Percentiles rank a stretch among this genome's conserved stretches.
Evolutionary conservation across 2,888 invertebrate species (phyloP).

Genomic region (Nymphalis c-album): DNA sequence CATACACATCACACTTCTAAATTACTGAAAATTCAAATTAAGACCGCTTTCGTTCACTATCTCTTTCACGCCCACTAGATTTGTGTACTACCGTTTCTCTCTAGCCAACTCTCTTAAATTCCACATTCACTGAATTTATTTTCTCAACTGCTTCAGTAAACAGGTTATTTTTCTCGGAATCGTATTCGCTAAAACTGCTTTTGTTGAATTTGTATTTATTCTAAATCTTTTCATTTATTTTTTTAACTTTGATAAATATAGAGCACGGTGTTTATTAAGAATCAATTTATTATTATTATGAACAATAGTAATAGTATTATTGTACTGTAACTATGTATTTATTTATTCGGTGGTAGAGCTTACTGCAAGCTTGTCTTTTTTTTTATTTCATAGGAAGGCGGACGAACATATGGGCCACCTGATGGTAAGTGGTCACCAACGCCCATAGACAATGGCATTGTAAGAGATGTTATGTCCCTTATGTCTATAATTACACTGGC

Average conservation of each 20-base stretch:
- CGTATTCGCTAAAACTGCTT: slow-evolving; percentile 25
- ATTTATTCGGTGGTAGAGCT: no score
- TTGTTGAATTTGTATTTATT: slow-evolving; percentile 20
- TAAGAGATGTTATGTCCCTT: no score
- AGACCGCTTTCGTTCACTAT: slow-evolving; percentile 23
- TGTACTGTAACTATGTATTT: no score
- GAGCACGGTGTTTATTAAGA: not conserved
- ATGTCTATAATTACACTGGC: no score
- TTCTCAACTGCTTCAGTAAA: slow-evolving; percentile 44
- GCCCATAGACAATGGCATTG: no score
- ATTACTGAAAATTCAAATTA: slow-evolving; percentile 49
- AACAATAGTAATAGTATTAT: no score
- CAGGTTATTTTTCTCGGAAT: slow-evolving; percentile 43
- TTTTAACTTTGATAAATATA: slow-evolving; percentile 9
- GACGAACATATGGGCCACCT: no score
- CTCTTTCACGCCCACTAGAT: slow-evolving; percentile 34
- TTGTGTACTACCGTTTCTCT: slow-evolving; percentile 36
- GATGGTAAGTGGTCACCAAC: no score
- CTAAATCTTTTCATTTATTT: slow-evolving; percentile 18
- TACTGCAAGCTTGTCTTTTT: no score
- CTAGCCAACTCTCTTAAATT: slow-evolving; percentile 43
- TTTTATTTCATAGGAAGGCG: no score
- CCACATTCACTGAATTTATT: slow-evolving; percentile 47
- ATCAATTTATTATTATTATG: no score
- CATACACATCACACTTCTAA: no score